These are phyloP conservation scores for Calyptommatus sinebrachiatus DNA, from an alignment of 2,113 vertebrate species.

Conservation along the genomic window DNA sequence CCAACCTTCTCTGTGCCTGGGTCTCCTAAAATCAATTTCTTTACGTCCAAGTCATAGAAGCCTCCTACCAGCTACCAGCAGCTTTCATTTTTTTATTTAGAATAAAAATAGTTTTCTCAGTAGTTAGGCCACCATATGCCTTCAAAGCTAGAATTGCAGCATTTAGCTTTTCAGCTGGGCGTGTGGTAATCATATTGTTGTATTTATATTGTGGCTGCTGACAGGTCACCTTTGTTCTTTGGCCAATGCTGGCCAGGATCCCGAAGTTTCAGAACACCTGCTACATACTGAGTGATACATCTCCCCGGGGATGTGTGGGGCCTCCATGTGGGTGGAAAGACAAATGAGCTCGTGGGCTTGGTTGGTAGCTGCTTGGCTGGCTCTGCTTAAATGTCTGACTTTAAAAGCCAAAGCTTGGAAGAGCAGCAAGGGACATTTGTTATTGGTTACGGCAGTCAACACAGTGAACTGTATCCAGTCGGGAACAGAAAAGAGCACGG, in stretches of 20 bases:
- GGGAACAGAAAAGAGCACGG: neutral
- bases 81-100: neutral
- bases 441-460: conserved; percentile 30
- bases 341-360: neutral
- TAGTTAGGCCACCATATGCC: neutral
- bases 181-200: too few species aligned
- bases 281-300: neutral
- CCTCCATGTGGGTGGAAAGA: neutral
- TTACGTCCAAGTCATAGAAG: neutral
- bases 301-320: neutral
- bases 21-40: neutral
- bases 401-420: conserved; percentile 31
- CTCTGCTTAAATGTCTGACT: conserved; percentile 37
- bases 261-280: neutral
- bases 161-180: neutral
- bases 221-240: conserved; percentile 13
- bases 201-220: neutral
- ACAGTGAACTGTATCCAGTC: conserved; percentile 15
- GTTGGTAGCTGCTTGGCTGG: conserved; percentile 9
- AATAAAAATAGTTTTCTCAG: neutral
- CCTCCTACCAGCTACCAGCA: neutral
- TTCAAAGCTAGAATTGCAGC: neutral
- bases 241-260: neutral
- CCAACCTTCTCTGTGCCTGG: neutral
- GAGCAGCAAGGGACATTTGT: conserved; percentile 46